A percentile compares a stretch with the other conserved stretches of the same genome.
Conservation (phyloP, 2,888 invertebrate species). For the Mongoloraphidia duomilia region DNA sequence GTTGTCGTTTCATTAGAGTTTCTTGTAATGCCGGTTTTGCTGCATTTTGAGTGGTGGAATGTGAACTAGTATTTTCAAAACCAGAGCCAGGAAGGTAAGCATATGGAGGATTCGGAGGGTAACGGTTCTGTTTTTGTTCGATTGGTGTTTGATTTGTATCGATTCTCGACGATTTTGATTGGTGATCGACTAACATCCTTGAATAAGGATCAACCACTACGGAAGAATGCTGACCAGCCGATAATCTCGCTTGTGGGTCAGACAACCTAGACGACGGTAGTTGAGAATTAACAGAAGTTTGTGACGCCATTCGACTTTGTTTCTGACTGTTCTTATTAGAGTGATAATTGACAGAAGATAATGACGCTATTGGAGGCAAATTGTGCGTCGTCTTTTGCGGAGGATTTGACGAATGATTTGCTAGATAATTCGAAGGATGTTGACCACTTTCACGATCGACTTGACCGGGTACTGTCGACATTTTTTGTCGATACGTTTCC, state of each 20-base stretch:
- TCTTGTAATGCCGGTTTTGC: conserved; percentile 4
- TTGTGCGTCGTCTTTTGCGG: conserved; percentile 30
- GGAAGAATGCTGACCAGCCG: not conserved
- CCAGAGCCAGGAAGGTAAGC: not conserved
- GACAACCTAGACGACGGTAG: conserved; percentile 7
- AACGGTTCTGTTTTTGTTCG: conserved; percentile 7
- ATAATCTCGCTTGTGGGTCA: conserved; percentile 7
- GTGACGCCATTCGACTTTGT: conserved; percentile 20
- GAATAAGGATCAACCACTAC: not conserved
- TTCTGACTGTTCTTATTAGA: conserved; percentile 23
- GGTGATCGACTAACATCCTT: not conserved
- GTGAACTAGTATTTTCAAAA: no score
- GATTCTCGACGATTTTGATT: not conserved
- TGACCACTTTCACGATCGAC: conserved; percentile 14
- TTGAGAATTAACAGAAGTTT: conserved; percentile 6
- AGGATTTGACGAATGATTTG: conserved; percentile 12
- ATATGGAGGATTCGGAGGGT: conserved; percentile 8
- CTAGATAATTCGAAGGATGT: not conserved
- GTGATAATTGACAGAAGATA: conserved; percentile 32
- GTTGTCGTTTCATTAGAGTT: conserved; percentile 4
- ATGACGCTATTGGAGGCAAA: conserved; percentile 35
- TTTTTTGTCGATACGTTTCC: not conserved
- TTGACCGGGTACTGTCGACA: not conserved
- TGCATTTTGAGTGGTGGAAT: not conserved
- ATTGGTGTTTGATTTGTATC: not conserved